phyloP scores from a whole-genome alignment of 2,888 invertebrate genomes.

The Cryptops parisi region DNA sequence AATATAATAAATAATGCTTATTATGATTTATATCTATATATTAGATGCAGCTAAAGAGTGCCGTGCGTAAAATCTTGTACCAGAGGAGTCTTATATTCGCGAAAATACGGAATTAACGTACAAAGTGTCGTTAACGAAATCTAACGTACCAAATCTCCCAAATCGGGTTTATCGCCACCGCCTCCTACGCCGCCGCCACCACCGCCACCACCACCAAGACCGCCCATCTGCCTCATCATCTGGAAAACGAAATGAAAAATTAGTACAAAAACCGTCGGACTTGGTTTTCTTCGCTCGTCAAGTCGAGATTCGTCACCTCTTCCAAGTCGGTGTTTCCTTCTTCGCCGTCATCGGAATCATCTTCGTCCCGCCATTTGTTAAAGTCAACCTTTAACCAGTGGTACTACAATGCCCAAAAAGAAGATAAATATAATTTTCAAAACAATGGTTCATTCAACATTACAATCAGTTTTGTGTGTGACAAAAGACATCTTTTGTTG shows the following conservation, averaged over 20 bases:
- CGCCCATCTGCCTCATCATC: constrained; percentile 61
- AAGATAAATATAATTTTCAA: neutral
- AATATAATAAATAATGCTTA: no score
- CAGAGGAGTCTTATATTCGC: no score
- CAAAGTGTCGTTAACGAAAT: no score
- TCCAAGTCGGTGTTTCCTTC: constrained; percentile 38
- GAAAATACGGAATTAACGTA: no score
- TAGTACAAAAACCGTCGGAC: neutral
- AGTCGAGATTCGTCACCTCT: constrained; percentile 33
- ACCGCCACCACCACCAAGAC: constrained; percentile 40
- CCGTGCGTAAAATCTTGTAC: no score
- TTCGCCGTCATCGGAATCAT: constrained; percentile 54
- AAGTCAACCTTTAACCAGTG: constrained; percentile 97
- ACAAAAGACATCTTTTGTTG: no score
- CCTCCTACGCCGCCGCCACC: constrained; percentile 46
- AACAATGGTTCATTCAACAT: no score
- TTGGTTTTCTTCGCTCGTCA: neutral
- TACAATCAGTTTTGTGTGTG: no score
- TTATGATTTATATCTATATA: no score
- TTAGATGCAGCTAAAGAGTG: no score
- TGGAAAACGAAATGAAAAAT: constrained; percentile 24
- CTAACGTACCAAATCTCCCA: constrained; percentile 50
- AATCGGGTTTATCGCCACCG: constrained; percentile 46
- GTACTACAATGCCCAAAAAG: constrained; percentile 32
- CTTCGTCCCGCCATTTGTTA: constrained; percentile 95